A percentile compares a stretch with the other conserved stretches of the same genome.
Conservation (phyloP, 1,140 invertebrate genomes). For the Drosophila watanabei region DNA sequence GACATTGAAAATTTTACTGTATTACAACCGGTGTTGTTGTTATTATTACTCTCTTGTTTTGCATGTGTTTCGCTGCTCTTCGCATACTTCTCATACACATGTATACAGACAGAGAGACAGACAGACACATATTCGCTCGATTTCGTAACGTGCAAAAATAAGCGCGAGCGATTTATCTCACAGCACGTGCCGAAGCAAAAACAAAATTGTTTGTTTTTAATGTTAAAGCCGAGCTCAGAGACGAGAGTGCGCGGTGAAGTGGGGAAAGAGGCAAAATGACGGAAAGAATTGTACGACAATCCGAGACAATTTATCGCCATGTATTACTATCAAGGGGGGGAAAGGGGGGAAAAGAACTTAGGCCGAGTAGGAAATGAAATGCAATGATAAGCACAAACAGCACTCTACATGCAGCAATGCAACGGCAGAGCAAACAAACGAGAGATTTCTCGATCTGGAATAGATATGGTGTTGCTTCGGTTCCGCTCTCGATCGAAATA, state of each 20-base stretch:
- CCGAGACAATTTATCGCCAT: slow-evolving; percentile 57
- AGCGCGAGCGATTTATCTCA: slow-evolving; percentile 55
- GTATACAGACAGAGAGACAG: slow-evolving; percentile 9
- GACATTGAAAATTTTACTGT: slow-evolving; percentile 68
- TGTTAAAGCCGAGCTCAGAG: slow-evolving; percentile 68
- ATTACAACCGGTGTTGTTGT: slow-evolving; percentile 32
- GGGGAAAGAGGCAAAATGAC: slow-evolving; percentile 16
- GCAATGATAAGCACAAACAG: slow-evolving; percentile 75
- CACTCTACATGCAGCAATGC: slow-evolving; percentile 68
- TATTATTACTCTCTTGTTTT: slow-evolving; percentile 35
- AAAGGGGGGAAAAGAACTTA: slow-evolving; percentile 22
- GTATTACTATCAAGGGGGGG: slow-evolving; percentile 19
- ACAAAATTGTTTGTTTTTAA: slow-evolving; percentile 67
- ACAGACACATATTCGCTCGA: slow-evolving; percentile 40
- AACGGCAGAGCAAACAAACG: slow-evolving; percentile 25
- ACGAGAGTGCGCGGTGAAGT: slow-evolving; percentile 4
- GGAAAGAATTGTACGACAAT: slow-evolving; percentile 47
- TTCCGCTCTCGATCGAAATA: slow-evolving; percentile 31
- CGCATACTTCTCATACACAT: slow-evolving; percentile 34
- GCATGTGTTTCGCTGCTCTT: slow-evolving; percentile 61
- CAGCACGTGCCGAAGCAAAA: slow-evolving; percentile 74
- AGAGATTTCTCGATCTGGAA: slow-evolving; percentile 24
- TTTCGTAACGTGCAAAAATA: slow-evolving; percentile 68
- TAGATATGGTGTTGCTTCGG: slow-evolving; percentile 16
- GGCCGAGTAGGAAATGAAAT: slow-evolving; percentile 72